These are phyloP conservation scores for Pseudopleuronectes americanus DNA, from an alignment of 2,797 vertebrate genomes.

Conservation along the genomic window DNA sequence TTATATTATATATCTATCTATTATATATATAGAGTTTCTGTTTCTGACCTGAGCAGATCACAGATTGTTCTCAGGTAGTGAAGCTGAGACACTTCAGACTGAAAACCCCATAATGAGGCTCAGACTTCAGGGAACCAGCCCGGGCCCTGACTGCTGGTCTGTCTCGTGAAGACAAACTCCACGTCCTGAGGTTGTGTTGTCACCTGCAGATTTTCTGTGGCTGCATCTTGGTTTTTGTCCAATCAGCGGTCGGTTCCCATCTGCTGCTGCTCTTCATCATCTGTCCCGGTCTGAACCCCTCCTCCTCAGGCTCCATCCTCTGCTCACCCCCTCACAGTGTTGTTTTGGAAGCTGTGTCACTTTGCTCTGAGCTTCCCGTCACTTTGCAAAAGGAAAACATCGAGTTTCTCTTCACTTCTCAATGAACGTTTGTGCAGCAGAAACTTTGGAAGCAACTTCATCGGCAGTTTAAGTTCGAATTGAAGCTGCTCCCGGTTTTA, in stretches of 20 bases:
- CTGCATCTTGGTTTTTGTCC: slow-evolving; percentile 7
- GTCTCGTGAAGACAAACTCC: slow-evolving; percentile 57
- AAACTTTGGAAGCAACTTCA: background rate
- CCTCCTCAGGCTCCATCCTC: slow-evolving; percentile 26
- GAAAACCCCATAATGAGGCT: slow-evolving; percentile 29
- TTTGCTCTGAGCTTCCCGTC: slow-evolving; percentile 30
- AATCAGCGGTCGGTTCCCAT: slow-evolving; percentile 4
- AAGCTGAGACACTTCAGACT: too few species aligned
- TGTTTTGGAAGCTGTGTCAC: background rate
- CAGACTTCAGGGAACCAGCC: slow-evolving; percentile 3
- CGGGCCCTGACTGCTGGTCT: slow-evolving; percentile 39
- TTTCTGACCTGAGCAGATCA: too few species aligned
- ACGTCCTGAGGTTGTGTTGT: background rate
- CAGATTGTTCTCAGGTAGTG: too few species aligned
- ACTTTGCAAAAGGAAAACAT: slow-evolving; percentile 44
- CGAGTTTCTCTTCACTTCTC: slow-evolving; percentile 43
- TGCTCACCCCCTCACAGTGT: slow-evolving; percentile 20
- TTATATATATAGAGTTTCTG: too few species aligned
- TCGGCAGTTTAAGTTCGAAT: too few species aligned
- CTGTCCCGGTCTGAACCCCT: slow-evolving; percentile 24
- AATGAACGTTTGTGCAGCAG: slow-evolving; percentile 19
- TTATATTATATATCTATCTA: too few species aligned
- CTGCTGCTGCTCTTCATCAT: slow-evolving; percentile 26
- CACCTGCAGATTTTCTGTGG: slow-evolving; percentile 1
- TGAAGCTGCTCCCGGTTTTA: background rate